A percentile compares a stretch with the other conserved stretches of the same genome.
Evolutionary conservation across 1,140 invertebrate species (phyloP).

Genomic region (Probaryconus sp.): DNA sequence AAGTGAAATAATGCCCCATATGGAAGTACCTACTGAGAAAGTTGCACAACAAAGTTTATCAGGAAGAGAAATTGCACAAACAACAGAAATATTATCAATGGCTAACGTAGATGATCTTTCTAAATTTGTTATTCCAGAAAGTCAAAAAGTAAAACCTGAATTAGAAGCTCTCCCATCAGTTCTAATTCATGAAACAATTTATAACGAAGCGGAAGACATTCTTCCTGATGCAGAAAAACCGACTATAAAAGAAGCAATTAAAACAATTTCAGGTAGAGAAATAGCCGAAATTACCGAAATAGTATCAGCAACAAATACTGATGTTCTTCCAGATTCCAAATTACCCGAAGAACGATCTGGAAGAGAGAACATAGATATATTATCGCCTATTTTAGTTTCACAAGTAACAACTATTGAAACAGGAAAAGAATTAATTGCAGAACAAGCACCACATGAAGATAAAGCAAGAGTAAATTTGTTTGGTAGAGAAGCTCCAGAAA

Average conservation of each 20-base stretch:
- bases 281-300: constrained; percentile 63
- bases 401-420: constrained; percentile 57
- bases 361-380: constrained; percentile 26
- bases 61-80: constrained; percentile 70
- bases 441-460: constrained; percentile 23
- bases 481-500: constrained; percentile 58
- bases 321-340: constrained; percentile 47
- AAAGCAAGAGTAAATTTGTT: constrained; percentile 42
- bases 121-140: constrained; percentile 45
- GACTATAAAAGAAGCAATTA: constrained; percentile 51
- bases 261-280: constrained; percentile 62
- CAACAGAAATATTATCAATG: constrained; percentile 63
- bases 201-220: constrained; percentile 59
- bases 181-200: constrained; percentile 54
- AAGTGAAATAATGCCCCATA: constrained; percentile 49
- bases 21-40: constrained; percentile 43
- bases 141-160: constrained; percentile 56
- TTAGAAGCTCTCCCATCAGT: constrained; percentile 54
- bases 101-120: constrained; percentile 53
- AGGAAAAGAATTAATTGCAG: constrained; percentile 31
- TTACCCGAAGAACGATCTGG: constrained; percentile 24
- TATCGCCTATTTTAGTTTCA: constrained; percentile 50
- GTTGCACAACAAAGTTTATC: constrained; percentile 46
- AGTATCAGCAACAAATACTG: constrained; percentile 47
- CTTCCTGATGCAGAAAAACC: constrained; percentile 42